Conservation (phyloP, 2,888 invertebrate species). For the Brenthis daphne region DNA sequence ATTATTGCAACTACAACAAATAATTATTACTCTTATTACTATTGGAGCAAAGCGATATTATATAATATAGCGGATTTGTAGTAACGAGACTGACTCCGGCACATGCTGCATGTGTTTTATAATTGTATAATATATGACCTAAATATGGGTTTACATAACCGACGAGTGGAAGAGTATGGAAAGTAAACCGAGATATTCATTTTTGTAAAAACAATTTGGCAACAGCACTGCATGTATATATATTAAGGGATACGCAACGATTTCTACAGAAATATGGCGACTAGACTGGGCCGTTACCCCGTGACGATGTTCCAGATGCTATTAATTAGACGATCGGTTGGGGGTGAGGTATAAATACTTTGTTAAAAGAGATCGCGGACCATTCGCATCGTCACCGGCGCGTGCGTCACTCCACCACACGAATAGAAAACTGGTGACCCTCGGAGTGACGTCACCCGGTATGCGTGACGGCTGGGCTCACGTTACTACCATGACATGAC, state of each 20-base stretch:
- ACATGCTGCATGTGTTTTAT: neutral
- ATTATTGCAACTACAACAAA: no score
- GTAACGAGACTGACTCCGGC: neutral
- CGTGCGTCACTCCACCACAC: slow-evolving; percentile 74
- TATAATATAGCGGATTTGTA: neutral
- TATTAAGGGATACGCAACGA: slow-evolving; percentile 40
- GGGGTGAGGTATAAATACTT: slow-evolving; percentile 56
- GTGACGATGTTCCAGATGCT: slow-evolving; percentile 58
- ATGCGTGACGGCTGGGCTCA: slow-evolving; percentile 60
- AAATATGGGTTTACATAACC: slow-evolving; percentile 5
- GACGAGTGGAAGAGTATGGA: neutral
- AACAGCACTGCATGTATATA: neutral
- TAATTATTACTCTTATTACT: no score
- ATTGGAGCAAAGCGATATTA: no score
- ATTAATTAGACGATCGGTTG: slow-evolving; percentile 60
- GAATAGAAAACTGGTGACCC: slow-evolving; percentile 77
- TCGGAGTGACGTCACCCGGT: slow-evolving; percentile 65
- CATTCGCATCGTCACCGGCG: slow-evolving; percentile 62
- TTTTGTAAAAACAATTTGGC: slow-evolving; percentile 6
- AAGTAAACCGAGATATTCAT: neutral
- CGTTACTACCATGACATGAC: slow-evolving; percentile 48
- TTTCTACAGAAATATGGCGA: slow-evolving; percentile 60
- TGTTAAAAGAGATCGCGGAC: slow-evolving; percentile 45
- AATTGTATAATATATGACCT: slow-evolving; percentile 1
- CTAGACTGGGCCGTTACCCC: slow-evolving; percentile 55